Percentiles rank a stretch among this genome's conserved stretches.
phyloP scores from a whole-genome alignment of 2,888 invertebrate genomes.

The Idaea aversata region DNA sequence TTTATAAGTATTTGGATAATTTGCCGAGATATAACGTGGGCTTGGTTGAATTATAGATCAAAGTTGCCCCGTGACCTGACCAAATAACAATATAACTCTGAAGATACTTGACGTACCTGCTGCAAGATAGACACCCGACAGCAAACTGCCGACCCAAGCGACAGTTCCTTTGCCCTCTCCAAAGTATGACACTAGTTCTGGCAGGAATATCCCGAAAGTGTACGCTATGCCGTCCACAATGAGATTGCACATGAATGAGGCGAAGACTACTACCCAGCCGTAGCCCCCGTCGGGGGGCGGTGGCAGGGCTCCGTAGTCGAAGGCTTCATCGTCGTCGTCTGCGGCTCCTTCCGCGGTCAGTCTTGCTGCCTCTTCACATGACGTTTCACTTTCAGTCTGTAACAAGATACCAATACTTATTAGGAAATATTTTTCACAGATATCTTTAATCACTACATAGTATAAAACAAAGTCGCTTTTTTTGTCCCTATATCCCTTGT shows the following conservation, averaged over 20 bases:
- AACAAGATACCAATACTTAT: constrained; percentile 44
- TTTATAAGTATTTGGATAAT: too few species aligned
- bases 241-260: constrained; percentile 98
- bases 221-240: constrained; percentile 99
- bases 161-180: constrained; percentile 92
- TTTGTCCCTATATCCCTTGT: too few species aligned
- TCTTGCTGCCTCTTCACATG: constrained; percentile 90
- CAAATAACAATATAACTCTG: too few species aligned
- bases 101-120: constrained; percentile 83
- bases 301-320: constrained; percentile 88
- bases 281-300: constrained; percentile 95
- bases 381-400: constrained; percentile 92
- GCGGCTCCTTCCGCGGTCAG: constrained; percentile 84
- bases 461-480: too few species aligned
- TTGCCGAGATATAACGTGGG: too few species aligned
- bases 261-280: constrained; percentile 96
- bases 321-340: constrained; percentile 80
- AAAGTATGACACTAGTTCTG: constrained; percentile 89
- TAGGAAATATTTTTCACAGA: neutral
- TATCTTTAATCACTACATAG: too few species aligned
- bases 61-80: too few species aligned
- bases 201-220: constrained; percentile 96
- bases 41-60: too few species aligned
- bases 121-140: constrained; percentile 97
- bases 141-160: constrained; percentile 96